Evolutionary conservation across 1,140 invertebrate genomes (phyloP).

Genomic region (Macrocentrus cingulum): DNA sequence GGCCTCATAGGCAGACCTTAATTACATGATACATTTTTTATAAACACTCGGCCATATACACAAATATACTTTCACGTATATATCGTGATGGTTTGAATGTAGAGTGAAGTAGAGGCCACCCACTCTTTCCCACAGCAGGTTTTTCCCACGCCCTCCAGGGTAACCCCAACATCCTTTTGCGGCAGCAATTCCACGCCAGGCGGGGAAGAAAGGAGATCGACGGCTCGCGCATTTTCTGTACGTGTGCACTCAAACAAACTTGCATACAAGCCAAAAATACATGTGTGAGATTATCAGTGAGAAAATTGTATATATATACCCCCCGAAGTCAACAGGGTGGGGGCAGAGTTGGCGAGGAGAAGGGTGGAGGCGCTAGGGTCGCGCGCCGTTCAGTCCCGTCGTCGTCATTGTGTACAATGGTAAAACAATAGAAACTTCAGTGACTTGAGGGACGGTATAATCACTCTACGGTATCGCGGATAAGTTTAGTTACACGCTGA

Average conservation of each 20-base stretch:
- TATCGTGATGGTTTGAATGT: constrained; percentile 42
- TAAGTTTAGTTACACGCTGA: constrained; percentile 39
- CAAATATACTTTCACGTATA: too few species aligned
- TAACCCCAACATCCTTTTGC: constrained; percentile 72
- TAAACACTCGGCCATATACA: too few species aligned
- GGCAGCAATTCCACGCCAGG: constrained; percentile 55
- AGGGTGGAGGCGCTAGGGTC: constrained; percentile 46
- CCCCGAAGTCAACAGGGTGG: neutral
- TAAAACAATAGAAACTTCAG: constrained; percentile 54
- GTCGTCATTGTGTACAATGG: constrained; percentile 43
- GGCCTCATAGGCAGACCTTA: too few species aligned
- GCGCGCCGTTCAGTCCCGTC: constrained; percentile 26
- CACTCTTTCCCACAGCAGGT: constrained; percentile 78
- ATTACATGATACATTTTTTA: too few species aligned
- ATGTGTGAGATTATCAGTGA: too few species aligned
- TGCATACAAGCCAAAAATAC: constrained; percentile 17
- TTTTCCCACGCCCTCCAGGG: constrained; percentile 74
- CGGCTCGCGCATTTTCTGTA: constrained; percentile 8
- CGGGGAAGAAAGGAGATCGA: constrained; percentile 32
- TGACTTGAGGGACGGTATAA: constrained; percentile 44
- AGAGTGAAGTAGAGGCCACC: constrained; percentile 64
- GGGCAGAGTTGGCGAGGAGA: constrained; percentile 1
- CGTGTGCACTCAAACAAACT: constrained; percentile 4
- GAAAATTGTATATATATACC: too few species aligned
- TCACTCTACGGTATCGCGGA: constrained; percentile 40